A percentile compares a stretch with the other conserved stretches of the same genome.
Evolutionary conservation across 2,113 vertebrate species (phyloP).

Genomic region (Oncorhynchus mykiss): DNA sequence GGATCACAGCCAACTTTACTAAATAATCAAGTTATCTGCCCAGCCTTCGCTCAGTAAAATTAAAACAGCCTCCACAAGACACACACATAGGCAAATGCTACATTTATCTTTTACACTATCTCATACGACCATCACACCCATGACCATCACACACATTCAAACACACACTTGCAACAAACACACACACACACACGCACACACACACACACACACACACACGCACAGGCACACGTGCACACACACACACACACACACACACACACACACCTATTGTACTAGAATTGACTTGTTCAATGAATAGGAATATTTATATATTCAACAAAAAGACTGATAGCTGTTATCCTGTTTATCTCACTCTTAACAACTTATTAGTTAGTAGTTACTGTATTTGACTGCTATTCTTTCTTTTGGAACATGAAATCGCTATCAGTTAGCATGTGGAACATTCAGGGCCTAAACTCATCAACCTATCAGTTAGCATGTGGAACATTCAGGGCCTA

Average conservation of each 20-base stretch:
- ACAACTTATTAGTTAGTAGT: too few relatives aligned
- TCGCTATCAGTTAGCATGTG: too few relatives aligned
- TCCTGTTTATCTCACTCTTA: too few relatives aligned
- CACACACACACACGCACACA: not conserved
- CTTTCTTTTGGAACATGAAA: too few relatives aligned
- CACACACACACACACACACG: not conserved
- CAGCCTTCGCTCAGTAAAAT: conserved; percentile 11
- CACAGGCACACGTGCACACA: not conserved
- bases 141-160: not conserved
- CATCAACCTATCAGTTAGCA: too few relatives aligned
- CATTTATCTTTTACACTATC: not conserved
- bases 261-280: too few relatives aligned
- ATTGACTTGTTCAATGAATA: too few relatives aligned
- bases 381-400: too few relatives aligned
- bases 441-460: too few relatives aligned
- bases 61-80: conserved; percentile 3
- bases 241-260: conserved; percentile 1
- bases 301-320: too few relatives aligned
- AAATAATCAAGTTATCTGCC: conserved; percentile 46
- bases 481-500: too few relatives aligned
- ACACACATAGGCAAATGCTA: not conserved
- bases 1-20: conserved; percentile 55
- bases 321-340: too few relatives aligned
- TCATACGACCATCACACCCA: not conserved
- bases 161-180: conserved; percentile 2